phyloP scores from a whole-genome alignment of 1,140 invertebrate species.

The Drosophila gunungcola region DNA sequence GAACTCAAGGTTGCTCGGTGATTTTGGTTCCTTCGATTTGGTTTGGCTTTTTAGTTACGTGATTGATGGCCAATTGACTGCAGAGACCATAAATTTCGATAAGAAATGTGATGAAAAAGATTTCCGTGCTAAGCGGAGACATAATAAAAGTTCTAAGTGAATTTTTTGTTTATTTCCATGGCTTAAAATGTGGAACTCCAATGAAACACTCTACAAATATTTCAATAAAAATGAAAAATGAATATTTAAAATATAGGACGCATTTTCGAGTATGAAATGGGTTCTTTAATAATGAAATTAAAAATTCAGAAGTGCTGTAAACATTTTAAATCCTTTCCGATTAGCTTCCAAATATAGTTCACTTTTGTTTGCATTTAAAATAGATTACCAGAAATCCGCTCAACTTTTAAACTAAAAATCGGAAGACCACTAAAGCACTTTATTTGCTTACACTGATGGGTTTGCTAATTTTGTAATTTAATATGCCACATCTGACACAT shows the following conservation, averaged over 20 bases:
- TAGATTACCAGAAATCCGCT: neutral
- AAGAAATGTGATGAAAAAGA: constrained; percentile 1
- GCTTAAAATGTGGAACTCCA: neutral
- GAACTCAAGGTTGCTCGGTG: constrained; percentile 15
- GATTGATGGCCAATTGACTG: constrained; percentile 44
- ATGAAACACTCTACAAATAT: too few species aligned
- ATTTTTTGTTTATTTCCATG: neutral
- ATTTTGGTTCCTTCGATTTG: constrained; percentile 1
- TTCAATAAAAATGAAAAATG: too few species aligned
- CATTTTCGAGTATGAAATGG: too few species aligned
- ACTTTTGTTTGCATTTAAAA: too few species aligned
- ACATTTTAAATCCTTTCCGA: too few species aligned
- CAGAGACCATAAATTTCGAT: constrained; percentile 34
- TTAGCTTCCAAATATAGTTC: too few species aligned
- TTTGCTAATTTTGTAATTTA: constrained; percentile 15
- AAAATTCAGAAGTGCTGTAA: too few species aligned
- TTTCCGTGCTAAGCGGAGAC: neutral
- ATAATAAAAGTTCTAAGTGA: neutral
- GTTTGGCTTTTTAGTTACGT: constrained; percentile 5
- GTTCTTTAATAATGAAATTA: neutral
- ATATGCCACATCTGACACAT: neutral
- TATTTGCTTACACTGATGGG: neutral
- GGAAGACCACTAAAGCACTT: neutral
- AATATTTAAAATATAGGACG: neutral
- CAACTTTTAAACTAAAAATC: neutral